Evolutionary conservation across 1,140 invertebrate species (phyloP).

Genomic region (Drosophila sp.): DNA sequence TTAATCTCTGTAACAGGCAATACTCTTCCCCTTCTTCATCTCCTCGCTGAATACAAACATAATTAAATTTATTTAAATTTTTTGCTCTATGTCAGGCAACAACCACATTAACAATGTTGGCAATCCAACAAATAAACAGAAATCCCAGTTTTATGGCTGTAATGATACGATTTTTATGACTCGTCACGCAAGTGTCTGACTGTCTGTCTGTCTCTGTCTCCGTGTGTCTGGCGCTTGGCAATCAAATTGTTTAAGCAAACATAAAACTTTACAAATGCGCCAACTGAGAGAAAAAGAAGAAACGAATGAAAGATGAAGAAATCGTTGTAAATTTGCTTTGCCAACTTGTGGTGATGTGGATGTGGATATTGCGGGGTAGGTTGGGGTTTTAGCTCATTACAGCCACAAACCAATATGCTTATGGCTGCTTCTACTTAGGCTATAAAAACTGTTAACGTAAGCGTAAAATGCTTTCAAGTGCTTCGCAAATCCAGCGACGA

Average conservation of each 20-base stretch:
- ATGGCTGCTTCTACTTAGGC: conserved; percentile 54
- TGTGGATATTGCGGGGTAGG: background rate
- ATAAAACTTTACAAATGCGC: conserved; percentile 80
- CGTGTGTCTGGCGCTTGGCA: conserved; percentile 40
- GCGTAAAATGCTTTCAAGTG: conserved; percentile 82
- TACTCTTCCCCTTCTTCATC: background rate
- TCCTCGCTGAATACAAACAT: conserved; percentile 60
- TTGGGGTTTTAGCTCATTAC: conserved; percentile 61
- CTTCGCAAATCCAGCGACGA: conserved; percentile 69
- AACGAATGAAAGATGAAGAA: conserved; percentile 31
- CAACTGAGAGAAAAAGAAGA: conserved; percentile 23
- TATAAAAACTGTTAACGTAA: conserved; percentile 82
- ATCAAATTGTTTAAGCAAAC: conserved; percentile 82
- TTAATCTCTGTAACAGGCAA: conserved; percentile 69
- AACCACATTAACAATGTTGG: background rate
- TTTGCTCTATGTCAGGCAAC: conserved; percentile 54
- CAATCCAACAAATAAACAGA: conserved; percentile 75
- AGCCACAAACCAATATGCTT: conserved; percentile 81
- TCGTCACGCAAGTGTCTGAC: conserved; percentile 74
- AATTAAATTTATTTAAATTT: conserved; percentile 83
- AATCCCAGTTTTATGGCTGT: conserved; percentile 78
- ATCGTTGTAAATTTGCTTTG: conserved; percentile 68
- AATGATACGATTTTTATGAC: conserved; percentile 82
- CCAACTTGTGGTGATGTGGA: conserved; percentile 35
- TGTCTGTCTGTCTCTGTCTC: conserved; percentile 1